A percentile compares a stretch with the other conserved stretches of the same genome.
Conservation (phyloP, 2,888 invertebrate genomes). For the Timandra comae region DNA sequence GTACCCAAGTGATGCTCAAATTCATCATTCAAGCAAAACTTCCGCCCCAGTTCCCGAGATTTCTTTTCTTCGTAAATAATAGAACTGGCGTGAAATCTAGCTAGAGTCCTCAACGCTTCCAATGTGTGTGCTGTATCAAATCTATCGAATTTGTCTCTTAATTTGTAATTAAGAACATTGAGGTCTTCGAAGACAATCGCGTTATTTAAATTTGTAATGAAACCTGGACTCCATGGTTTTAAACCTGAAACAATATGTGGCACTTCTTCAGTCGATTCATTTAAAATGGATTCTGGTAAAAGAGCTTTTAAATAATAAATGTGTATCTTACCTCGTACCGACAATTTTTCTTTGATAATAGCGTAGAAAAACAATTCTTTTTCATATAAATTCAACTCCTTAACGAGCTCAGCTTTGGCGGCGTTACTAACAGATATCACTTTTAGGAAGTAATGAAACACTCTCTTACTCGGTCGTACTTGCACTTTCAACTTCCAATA, state of each 20-base stretch:
- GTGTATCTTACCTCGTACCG: conserved; percentile 39
- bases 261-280: too few relatives aligned
- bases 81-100: conserved; percentile 68
- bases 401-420: conserved; percentile 58
- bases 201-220: conserved; percentile 42
- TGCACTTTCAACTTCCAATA: conserved; percentile 56
- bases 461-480: conserved; percentile 22
- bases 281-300: too few relatives aligned
- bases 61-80: conserved; percentile 70
- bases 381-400: conserved; percentile 47
- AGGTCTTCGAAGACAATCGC: conserved; percentile 65
- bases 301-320: too few relatives aligned
- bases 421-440: conserved; percentile 46
- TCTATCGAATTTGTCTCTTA: conserved; percentile 46
- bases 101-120: conserved; percentile 59
- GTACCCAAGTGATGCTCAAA: conserved; percentile 34
- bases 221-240: conserved; percentile 50
- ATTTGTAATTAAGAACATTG: conserved; percentile 40
- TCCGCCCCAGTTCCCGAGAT: conserved; percentile 34
- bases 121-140: conserved; percentile 67
- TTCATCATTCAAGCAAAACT: conserved; percentile 45
- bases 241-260: conserved; percentile 49
- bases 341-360: conserved; percentile 41
- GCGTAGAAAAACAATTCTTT: conserved; percentile 54
- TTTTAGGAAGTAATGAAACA: conserved; percentile 53